phyloP scores from a whole-genome alignment of 1,140 invertebrate species.

The Drosophila tsacasi region DNA sequence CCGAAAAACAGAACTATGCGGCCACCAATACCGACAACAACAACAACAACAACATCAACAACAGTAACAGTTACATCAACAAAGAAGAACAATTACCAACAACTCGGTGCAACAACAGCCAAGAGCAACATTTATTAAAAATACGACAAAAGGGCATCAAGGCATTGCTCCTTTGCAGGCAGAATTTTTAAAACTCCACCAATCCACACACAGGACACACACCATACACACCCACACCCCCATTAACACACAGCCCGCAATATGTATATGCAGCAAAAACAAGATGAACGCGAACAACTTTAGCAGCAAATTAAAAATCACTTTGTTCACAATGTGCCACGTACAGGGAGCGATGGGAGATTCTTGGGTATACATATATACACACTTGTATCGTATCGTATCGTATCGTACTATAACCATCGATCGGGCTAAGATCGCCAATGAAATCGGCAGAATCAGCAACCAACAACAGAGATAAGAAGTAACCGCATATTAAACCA shows the following conservation, averaged over 20 bases:
- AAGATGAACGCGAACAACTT: slow-evolving; percentile 46
- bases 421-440: slow-evolving; percentile 51
- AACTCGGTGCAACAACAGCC: slow-evolving; percentile 21
- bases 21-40: slow-evolving; percentile 16
- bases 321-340: slow-evolving; percentile 68
- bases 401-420: slow-evolving; percentile 14
- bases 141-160: slow-evolving; percentile 42
- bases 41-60: neutral
- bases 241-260: slow-evolving; percentile 18
- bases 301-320: slow-evolving; percentile 62
- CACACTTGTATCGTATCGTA: slow-evolving; percentile 10
- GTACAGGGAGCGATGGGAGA: slow-evolving; percentile 40
- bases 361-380: slow-evolving; percentile 25
- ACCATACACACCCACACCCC: slow-evolving; percentile 10
- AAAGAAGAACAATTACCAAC: slow-evolving; percentile 15
- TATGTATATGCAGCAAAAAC: slow-evolving; percentile 40
- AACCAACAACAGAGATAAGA: slow-evolving; percentile 34
- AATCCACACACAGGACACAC: slow-evolving; percentile 52
- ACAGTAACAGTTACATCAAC: slow-evolving; percentile 5
- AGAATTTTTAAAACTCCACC: slow-evolving; percentile 14
- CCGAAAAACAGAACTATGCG: slow-evolving; percentile 44
- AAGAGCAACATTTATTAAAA: slow-evolving; percentile 47
- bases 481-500: slow-evolving; percentile 46
- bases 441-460: slow-evolving; percentile 44
- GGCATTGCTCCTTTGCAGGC: slow-evolving; percentile 37